These are phyloP conservation scores for Oenanthe oenanthe DNA, from an alignment of 2,113 vertebrate species.

Conservation along the genomic window DNA sequence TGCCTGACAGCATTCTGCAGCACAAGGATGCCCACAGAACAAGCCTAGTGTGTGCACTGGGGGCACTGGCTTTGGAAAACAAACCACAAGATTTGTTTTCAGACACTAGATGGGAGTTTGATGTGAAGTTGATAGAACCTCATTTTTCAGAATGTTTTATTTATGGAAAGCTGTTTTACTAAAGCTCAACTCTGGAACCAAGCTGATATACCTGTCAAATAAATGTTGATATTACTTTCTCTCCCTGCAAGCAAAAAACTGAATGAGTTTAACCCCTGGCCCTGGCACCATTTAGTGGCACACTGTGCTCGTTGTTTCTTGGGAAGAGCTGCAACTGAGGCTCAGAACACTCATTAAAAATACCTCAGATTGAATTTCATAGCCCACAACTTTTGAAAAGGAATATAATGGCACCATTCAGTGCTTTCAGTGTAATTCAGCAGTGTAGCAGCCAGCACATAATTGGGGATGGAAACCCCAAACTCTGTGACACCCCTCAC, in stretches of 20 bases:
- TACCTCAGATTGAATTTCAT: slow-evolving; percentile 76
- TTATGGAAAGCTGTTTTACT: not conserved
- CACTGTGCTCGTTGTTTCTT: slow-evolving; percentile 75
- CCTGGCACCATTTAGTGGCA: not conserved
- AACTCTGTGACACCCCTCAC: not conserved
- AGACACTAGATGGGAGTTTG: not conserved
- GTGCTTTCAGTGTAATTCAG: not conserved
- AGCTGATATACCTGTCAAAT: not conserved
- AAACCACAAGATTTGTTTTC: not conserved
- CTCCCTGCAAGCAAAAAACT: not conserved
- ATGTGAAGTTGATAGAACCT: not conserved
- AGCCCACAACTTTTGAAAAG: slow-evolving; percentile 35
- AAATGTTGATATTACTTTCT: slow-evolving; percentile 37
- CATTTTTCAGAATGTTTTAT: not conserved
- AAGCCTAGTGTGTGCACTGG: accelerated
- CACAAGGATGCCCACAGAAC: not conserved
- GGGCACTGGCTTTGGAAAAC: not conserved
- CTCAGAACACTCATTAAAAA: slow-evolving; percentile 71
- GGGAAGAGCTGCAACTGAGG: slow-evolving; percentile 31
- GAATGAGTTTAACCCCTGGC: slow-evolving; percentile 57
- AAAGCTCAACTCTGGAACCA: not conserved
- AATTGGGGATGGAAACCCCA: slow-evolving; percentile 10
- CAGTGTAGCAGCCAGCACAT: not conserved
- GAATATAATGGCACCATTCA: slow-evolving; percentile 77
- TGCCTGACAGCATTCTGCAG: not conserved